Conservation (phyloP, 2,888 invertebrate genomes). For the Oegoconia quadripuncta region DNA sequence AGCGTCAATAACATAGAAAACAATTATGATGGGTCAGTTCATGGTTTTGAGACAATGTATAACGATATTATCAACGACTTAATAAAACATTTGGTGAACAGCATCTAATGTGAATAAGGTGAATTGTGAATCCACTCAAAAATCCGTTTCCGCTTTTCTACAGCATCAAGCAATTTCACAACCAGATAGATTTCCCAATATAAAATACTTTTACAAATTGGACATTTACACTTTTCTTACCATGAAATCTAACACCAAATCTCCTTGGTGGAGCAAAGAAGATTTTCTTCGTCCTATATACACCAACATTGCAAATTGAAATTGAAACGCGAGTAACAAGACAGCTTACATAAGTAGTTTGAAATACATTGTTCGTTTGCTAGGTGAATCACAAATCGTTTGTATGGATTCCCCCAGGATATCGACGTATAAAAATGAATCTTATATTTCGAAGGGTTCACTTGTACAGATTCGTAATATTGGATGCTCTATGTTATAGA, state of each 20-base stretch:
- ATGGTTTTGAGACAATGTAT: no score
- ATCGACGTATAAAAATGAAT: not conserved
- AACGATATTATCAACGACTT: no score
- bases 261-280: conserved; percentile 22
- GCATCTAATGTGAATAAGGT: not conserved
- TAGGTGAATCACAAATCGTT: conserved; percentile 17
- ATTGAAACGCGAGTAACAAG: conserved; percentile 17
- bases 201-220: conserved; percentile 32
- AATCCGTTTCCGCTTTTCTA: conserved; percentile 9
- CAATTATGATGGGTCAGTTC: no score
- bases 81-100: not conserved
- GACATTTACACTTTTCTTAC: conserved; percentile 29
- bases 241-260: conserved; percentile 25
- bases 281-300: conserved; percentile 20
- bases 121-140: conserved; percentile 12
- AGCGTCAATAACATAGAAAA: no score
- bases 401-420: conserved; percentile 6
- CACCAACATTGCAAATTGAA: conserved; percentile 22
- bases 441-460: conserved; percentile 2
- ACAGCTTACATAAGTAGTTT: conserved; percentile 10
- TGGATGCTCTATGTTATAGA: not conserved
- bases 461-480: not conserved
- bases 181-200: conserved; percentile 21
- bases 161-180: not conserved
- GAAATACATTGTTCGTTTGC: conserved; percentile 22